Base-by-base conservation (phyloP, 2,797 vertebrate genomes). In the Glossophaga mutica region DNA sequence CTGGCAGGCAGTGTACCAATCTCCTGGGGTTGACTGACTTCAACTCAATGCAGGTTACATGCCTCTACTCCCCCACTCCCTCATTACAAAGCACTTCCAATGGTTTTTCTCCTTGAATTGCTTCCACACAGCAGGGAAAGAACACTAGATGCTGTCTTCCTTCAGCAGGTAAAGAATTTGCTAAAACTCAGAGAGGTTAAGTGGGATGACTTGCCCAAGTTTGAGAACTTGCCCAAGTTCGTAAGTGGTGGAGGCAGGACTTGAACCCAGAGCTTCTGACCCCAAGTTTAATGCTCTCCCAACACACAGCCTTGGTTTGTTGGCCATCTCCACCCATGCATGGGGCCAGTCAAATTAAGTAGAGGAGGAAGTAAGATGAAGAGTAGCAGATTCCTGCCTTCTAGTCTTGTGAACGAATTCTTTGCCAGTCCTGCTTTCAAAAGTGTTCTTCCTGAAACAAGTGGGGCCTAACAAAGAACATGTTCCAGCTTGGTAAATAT, bases 251-350 rank as follows among this genome's bases (percentile, higher is more conserved):
- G 76, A 93, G 83, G 0, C 78, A 52, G 18, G n/a, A 48, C 55
- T 83, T 83, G 78, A 94, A 92, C 48, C n/a, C 32, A 79, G 50
- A 88, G 34, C 55, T 87, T 84, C 90, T 88, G 48, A 87, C 9
- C 50, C 44, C 29, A 55, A 34, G 21, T 87, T 32, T 67, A 78
- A 82, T 70, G 42, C 14, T 84, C 22, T 83, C 11, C 34, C 37
- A 32, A 79, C 59, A 85, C 39, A 48, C 6, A 29, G 22, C n/a
- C 32, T 76, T 79, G 32, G 76, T 81, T 57, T 85, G 0, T 79
- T 11, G 11, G n/a, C 59, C 89, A 76, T 34, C 29, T 79, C 37
- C 14, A 14, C 26, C 1, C 22, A 24, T 21, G 9, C 42, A 3
- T 16, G 32, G 55, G 44, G 32, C 6, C 42, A 22, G 65, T 71